Evolutionary conservation across 2,797 vertebrate species (phyloP), one percentile per base, ranked within the genome.

Genomic region (Clarias fuscus): DNA sequence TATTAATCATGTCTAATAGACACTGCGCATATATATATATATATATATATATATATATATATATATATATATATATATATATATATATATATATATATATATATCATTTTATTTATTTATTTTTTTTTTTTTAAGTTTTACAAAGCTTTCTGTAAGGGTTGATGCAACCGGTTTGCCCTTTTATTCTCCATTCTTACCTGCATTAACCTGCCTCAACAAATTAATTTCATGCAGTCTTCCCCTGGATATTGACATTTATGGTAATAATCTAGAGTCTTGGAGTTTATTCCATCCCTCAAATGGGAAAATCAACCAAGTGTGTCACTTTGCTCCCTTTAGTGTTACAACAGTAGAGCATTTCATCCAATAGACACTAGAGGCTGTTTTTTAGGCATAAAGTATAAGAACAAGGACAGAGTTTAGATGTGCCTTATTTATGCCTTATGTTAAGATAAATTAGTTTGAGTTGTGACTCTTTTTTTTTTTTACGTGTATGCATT

Each of bases 141-240:
- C n/a, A 56, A 53, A 56, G 40, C 0, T n/a, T 78, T 85, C 13
- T 77, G 13, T 77, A 37, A 56, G 15, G 33, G 65, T 62, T 85
- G 68, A 76, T 88, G 58, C 43, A 77, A 67, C 20, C 33, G n/a
- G 61, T 78, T 83, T 78, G 72, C 73, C 56, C 86, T 79, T 87
- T 87, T 78, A 78, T 84, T 77, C 30, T 72, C 65, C 65, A n/a
- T 85, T 86, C 67, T 89, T 90, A 83, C 91, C 91, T 84, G 88
- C 80, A 89, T 87, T 92, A 89, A 84, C 82, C 87, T 84, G 82
- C 85, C 83, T 78, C 71, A 77, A 86, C 87, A 93, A 90, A 92
- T 92, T 92, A 91, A 94, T 95, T 93, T 93, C 92, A 94, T 93
- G 93, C 91, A 92, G 83, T 79, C 89, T 94, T 93, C 91, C 91